These are phyloP conservation scores for Apomyelois bistriatella DNA, from an alignment of 2,888 invertebrate species.

Conservation along the genomic window DNA sequence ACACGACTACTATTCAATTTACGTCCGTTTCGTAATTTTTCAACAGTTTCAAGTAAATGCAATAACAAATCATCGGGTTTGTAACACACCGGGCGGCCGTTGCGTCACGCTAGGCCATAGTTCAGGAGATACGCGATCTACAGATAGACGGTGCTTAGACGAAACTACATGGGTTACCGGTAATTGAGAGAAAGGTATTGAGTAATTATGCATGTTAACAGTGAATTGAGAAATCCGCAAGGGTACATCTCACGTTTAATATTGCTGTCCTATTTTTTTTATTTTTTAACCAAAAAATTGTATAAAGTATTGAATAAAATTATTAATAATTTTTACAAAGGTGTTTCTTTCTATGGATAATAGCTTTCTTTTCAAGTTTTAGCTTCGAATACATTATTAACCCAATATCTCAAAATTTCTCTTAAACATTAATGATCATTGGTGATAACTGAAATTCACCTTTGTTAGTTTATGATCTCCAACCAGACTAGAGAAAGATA, in stretches of 20 bases:
- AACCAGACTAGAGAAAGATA: no score
- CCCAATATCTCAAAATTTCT: no score
- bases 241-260: not conserved
- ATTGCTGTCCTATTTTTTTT: no score
- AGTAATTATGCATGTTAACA: slow-evolving; percentile 1
- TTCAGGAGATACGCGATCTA: slow-evolving; percentile 31
- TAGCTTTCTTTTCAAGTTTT: no score
- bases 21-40: slow-evolving; percentile 10
- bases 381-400: no score
- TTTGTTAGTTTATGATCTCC: no score
- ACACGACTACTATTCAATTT: not conserved
- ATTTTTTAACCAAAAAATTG: no score
- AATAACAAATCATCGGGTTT: slow-evolving; percentile 28
- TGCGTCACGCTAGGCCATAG: slow-evolving; percentile 31
- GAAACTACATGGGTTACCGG: slow-evolving; percentile 1
- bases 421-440: no score
- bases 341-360: no score
- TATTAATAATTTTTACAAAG: no score
- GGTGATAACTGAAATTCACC: no score
- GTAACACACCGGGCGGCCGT: slow-evolving; percentile 28
- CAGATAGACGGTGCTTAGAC: slow-evolving; percentile 1
- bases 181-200: slow-evolving; percentile 9
- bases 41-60: slow-evolving; percentile 33
- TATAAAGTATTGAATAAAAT: no score
- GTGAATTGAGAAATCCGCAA: not conserved